Evolutionary conservation across 2,113 vertebrate species (phyloP).

Genomic region (Prunella fulvescens): DNA sequence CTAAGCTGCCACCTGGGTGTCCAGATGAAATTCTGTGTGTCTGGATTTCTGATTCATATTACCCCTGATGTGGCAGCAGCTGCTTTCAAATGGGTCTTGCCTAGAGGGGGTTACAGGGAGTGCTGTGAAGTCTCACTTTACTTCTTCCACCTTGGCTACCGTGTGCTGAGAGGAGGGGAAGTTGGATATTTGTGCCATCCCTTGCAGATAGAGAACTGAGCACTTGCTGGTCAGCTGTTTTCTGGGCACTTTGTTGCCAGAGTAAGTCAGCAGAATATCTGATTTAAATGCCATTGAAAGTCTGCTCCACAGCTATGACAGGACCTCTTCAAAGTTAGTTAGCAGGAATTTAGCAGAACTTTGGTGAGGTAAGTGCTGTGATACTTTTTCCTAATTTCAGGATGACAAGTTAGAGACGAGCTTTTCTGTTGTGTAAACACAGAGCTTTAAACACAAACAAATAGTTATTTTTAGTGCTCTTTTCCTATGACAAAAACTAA

Average conservation of each 20-base stretch:
- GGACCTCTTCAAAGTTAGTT: background rate
- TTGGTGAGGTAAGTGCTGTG: background rate
- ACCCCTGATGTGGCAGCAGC: background rate
- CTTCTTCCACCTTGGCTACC: background rate
- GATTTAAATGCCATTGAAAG: background rate
- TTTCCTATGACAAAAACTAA: conserved; percentile 10
- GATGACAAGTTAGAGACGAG: background rate
- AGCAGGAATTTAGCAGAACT: background rate
- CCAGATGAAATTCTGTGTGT: background rate
- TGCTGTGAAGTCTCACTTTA: background rate
- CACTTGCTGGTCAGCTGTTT: background rate
- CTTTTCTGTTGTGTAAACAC: background rate
- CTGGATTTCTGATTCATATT: background rate
- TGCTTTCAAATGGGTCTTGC: background rate
- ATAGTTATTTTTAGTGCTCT: background rate
- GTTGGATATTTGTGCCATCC: background rate
- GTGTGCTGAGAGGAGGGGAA: background rate
- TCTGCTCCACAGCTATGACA: background rate
- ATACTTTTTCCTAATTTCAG: background rate
- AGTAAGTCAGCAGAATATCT: background rate
- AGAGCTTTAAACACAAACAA: conserved; percentile 9
- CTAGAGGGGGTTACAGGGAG: background rate
- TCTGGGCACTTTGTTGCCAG: background rate
- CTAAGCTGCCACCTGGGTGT: background rate
- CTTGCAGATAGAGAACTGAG: background rate